These are phyloP conservation scores for Coccyzus lansbergi DNA, from an alignment of 2,797 vertebrate genomes.

Conservation along the genomic window DNA sequence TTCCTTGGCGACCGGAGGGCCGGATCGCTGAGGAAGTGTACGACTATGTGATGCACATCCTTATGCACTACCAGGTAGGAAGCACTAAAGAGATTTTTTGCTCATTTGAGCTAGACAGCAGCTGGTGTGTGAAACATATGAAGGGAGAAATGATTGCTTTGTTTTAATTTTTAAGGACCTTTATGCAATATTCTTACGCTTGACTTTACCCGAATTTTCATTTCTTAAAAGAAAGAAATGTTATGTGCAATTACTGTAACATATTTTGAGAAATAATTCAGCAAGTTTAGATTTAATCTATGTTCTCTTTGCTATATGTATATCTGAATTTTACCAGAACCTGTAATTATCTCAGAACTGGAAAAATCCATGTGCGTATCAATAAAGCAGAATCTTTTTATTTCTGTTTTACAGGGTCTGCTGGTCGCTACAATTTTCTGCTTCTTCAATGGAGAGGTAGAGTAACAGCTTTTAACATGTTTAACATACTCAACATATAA, in stretches of 20 bases:
- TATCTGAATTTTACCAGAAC: background rate
- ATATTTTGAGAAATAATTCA: background rate
- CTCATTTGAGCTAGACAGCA: background rate
- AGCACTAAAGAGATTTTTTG: background rate
- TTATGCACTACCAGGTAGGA: slow-evolving; percentile 95
- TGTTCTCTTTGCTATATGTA: background rate
- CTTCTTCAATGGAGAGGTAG: slow-evolving; percentile 98
- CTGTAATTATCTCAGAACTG: background rate
- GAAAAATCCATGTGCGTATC: background rate
- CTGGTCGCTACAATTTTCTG: slow-evolving; percentile 98
- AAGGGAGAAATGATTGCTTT: accelerated
- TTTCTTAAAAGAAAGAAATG: background rate
- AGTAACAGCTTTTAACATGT: background rate
- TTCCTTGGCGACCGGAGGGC: slow-evolving; percentile 92
- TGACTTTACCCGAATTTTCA: background rate
- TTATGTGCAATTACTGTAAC: background rate
- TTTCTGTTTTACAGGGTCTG: slow-evolving; percentile 84
- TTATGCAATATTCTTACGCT: background rate
- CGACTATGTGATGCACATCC: slow-evolving; percentile 94
- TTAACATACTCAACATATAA: no score
- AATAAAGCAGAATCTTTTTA: slow-evolving; percentile 11
- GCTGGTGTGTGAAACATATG: background rate
- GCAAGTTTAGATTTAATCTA: background rate
- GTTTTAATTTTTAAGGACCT: background rate
- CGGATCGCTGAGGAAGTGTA: slow-evolving; percentile 89